A percentile compares a stretch with the other conserved stretches of the same genome.
These are phyloP conservation scores for Limnephilus lunatus DNA, from an alignment of 2,888 invertebrate genomes.

Conservation along the genomic window DNA sequence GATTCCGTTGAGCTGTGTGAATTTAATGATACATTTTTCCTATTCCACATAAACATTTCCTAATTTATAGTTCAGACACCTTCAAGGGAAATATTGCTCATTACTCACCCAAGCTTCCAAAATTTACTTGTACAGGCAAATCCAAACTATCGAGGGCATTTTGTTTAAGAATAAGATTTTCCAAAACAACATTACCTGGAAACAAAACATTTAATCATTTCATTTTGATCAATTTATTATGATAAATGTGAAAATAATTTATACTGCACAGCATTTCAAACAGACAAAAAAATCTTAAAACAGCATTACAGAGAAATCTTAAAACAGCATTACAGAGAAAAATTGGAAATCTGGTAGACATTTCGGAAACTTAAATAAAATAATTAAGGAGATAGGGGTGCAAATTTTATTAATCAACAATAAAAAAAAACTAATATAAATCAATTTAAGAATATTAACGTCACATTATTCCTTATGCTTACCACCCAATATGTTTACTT, in stretches of 20 bases:
- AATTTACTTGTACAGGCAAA: slow-evolving; percentile 93
- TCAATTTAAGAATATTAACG: slow-evolving; percentile 67
- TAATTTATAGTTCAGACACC: background rate
- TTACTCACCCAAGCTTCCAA: slow-evolving; percentile 90
- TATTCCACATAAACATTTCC: too few species aligned
- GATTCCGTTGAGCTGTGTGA: background rate
- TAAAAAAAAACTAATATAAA: background rate
- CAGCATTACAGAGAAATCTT: too few species aligned
- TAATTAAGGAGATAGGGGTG: too few species aligned
- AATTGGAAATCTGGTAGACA: too few species aligned
- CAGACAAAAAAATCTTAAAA: too few species aligned
- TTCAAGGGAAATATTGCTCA: background rate
- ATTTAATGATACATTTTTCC: too few species aligned
- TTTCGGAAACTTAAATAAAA: too few species aligned
- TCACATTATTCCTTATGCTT: slow-evolving; percentile 61
- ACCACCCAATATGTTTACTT: slow-evolving; percentile 99
- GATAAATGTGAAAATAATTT: too few species aligned
- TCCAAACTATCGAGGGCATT: slow-evolving; percentile 94
- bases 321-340: too few species aligned
- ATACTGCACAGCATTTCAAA: too few species aligned
- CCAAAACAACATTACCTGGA: slow-evolving; percentile 94
- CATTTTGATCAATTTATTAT: background rate
- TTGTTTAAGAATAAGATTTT: slow-evolving; percentile 92
- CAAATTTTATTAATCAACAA: too few species aligned
- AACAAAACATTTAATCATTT: slow-evolving; percentile 67